Conservation (phyloP, 2,113 vertebrate species). For the Fregetta grallaria region DNA sequence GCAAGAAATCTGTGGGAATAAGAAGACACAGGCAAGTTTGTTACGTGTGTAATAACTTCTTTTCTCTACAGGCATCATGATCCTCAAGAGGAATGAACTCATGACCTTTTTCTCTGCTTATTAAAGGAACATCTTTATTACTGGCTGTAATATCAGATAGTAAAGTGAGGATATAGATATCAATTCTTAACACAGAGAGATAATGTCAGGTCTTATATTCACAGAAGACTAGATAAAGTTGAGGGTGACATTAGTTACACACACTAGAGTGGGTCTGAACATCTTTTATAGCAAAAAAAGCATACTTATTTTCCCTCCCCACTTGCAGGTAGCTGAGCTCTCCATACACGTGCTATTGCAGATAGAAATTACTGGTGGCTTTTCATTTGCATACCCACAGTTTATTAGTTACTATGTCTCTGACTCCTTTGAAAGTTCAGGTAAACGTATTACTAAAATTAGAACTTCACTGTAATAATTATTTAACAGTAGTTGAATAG, state of each 20-base stretch:
- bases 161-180: not conserved
- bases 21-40: not conserved
- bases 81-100: not conserved
- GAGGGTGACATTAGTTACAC: not conserved
- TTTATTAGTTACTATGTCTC: not conserved
- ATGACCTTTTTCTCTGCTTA: not conserved
- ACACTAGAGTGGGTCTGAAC: not conserved
- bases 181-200: not conserved
- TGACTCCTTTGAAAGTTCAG: not conserved
- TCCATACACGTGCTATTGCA: not conserved
- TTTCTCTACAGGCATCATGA: not conserved
- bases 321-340: not conserved
- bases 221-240: not conserved
- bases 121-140: slow-evolving; percentile 4
- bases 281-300: not conserved
- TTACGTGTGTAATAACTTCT: not conserved
- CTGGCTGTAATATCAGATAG: not conserved
- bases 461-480: not conserved
- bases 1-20: not conserved
- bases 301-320: fast-evolving
- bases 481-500: not conserved
- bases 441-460: not conserved
- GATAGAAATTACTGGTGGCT: not conserved
- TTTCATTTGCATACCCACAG: not conserved
- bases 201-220: not conserved